A percentile compares a stretch with the other conserved stretches of the same genome.
phyloP scores from a whole-genome alignment of 2,888 invertebrate species.

The Drosophila kambysellisi region DNA sequence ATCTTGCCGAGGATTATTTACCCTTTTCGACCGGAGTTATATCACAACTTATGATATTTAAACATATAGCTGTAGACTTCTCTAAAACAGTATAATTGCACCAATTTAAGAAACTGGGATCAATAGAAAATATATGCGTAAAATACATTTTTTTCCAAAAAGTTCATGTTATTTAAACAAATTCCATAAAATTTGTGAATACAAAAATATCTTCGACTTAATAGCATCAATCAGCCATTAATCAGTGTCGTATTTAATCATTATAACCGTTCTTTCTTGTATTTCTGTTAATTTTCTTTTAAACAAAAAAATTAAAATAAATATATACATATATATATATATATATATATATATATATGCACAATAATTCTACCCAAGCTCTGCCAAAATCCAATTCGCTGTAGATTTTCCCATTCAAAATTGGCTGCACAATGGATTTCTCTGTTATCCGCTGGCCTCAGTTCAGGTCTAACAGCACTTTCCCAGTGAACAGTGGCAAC shows the following conservation, averaged over 20 bases:
- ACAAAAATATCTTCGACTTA: not conserved
- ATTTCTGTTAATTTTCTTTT: not conserved
- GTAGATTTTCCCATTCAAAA: slow-evolving; percentile 15
- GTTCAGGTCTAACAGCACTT: slow-evolving; percentile 29
- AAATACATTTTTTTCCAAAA: not conserved
- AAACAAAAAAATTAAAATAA: no score
- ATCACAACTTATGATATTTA: no score
- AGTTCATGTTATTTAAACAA: not conserved
- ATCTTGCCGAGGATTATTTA: not conserved
- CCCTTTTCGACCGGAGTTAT: not conserved
- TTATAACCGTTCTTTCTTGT: not conserved
- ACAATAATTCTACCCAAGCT: not conserved
- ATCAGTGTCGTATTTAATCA: not conserved
- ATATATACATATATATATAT: not conserved
- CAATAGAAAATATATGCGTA: not conserved
- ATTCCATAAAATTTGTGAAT: not conserved
- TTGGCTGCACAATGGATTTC: slow-evolving; percentile 24
- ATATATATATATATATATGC: not conserved
- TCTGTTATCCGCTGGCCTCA: slow-evolving; percentile 15
- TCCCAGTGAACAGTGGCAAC: slow-evolving; percentile 28
- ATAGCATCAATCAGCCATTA: not conserved
- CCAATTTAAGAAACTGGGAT: not conserved
- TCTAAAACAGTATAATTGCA: no score
- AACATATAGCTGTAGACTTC: no score
- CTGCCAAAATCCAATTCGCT: slow-evolving; percentile 2